phyloP scores from a whole-genome alignment of 2,797 vertebrate species.

The Tarsius wallacei region DNA sequence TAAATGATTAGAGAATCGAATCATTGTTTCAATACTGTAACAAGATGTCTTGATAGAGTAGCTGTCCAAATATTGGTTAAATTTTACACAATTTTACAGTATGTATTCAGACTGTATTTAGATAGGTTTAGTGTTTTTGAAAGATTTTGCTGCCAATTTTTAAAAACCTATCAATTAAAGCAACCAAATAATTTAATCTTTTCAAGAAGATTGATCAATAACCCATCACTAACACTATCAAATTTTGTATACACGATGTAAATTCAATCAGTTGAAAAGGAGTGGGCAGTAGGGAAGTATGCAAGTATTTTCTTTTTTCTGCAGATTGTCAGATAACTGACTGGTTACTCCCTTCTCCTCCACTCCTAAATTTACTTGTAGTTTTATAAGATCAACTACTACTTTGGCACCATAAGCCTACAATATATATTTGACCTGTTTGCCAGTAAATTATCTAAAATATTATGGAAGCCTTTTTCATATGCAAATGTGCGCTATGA shows the following conservation, averaged over 20 bases:
- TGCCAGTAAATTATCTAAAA: slow-evolving; percentile 52
- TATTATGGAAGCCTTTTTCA: slow-evolving; percentile 70
- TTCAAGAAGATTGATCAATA: slow-evolving; percentile 60
- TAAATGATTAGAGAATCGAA: background rate
- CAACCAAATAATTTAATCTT: background rate
- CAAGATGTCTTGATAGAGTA: background rate
- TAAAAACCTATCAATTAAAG: slow-evolving; percentile 20
- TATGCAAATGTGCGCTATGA: slow-evolving; percentile 56
- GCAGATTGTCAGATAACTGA: background rate
- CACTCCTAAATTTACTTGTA: slow-evolving; percentile 7
- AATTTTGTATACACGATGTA: background rate
- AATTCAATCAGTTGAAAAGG: slow-evolving; percentile 14
- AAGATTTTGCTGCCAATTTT: slow-evolving; percentile 36
- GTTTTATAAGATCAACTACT: slow-evolving; percentile 43
- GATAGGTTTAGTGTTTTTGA: background rate
- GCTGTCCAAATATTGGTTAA: slow-evolving; percentile 25
- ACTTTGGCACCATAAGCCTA: slow-evolving; percentile 40
- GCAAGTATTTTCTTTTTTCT: background rate
- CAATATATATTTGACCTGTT: slow-evolving; percentile 43
- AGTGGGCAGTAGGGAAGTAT: background rate
- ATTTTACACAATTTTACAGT: slow-evolving; percentile 12
- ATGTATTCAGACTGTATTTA: background rate
- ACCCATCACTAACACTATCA: background rate
- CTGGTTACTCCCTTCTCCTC: slow-evolving; percentile 8
- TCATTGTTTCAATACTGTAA: slow-evolving; percentile 31